phyloP scores from a whole-genome alignment of 2,797 vertebrate species.

The Alca torda region DNA sequence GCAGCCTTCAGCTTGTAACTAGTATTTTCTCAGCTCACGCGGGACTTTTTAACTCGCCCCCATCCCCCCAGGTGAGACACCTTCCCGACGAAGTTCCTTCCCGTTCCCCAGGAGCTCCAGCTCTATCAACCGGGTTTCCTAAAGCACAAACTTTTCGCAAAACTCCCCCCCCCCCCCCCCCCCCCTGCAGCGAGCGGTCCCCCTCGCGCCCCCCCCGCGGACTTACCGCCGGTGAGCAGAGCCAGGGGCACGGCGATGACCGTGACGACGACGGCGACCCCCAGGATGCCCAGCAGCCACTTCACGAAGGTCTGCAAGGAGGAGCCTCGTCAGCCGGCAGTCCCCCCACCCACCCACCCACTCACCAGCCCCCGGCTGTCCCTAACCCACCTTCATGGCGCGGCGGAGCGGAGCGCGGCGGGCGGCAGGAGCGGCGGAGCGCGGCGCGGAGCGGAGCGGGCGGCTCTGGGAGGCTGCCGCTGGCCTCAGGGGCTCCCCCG shows the following conservation, averaged over 20 bases:
- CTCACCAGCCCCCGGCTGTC: too few relatives aligned
- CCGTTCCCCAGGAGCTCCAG: neutral
- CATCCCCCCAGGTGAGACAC: neutral
- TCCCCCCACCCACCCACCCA: too few relatives aligned
- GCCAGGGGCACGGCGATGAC: constrained; percentile 72
- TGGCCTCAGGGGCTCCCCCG: neutral
- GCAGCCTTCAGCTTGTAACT: neutral
- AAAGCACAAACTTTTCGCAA: neutral
- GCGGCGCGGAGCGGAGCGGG: neutral
- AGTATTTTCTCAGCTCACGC: neutral
- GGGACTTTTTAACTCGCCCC: neutral
- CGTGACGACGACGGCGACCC: constrained; percentile 47
- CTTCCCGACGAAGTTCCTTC: neutral
- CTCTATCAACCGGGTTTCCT: rapidly evolving
- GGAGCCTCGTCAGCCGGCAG: neutral
- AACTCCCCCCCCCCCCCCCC: neutral
- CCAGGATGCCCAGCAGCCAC: constrained; percentile 73
- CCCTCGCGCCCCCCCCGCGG: neutral
- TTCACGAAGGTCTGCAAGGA: constrained; percentile 73
- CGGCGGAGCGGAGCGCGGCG: too few relatives aligned
- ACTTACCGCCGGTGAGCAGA: constrained; percentile 73
- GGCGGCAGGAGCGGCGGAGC: too few relatives aligned
- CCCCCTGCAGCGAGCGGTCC: neutral
- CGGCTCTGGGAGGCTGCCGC: rapidly evolving
- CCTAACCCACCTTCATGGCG: constrained; percentile 9